These are phyloP conservation scores for Protodeltote pygarga DNA, from an alignment of 2,888 invertebrate genomes.

Conservation along the genomic window DNA sequence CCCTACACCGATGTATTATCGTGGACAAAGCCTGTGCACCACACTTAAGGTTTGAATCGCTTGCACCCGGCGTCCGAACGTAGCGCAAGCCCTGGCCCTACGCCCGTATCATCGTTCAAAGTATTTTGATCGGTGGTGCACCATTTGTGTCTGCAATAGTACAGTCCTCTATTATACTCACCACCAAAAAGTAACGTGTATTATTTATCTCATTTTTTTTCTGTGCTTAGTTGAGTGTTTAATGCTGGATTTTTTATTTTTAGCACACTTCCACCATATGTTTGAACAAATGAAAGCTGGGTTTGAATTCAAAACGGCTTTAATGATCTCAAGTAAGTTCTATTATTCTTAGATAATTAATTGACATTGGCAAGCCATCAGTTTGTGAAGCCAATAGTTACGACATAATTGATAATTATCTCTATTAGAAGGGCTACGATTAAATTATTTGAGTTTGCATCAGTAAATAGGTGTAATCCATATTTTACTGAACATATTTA, in stretches of 20 bases:
- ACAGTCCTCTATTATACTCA: too few species aligned
- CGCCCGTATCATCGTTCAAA: too few species aligned
- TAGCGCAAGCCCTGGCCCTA: too few species aligned
- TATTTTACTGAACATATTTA: background rate
- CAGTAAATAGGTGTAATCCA: background rate
- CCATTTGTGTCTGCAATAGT: too few species aligned
- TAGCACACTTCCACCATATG: constrained; percentile 97
- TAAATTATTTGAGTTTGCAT: background rate
- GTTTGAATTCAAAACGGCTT: constrained; percentile 89
- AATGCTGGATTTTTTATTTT: constrained; percentile 55
- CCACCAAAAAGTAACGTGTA: too few species aligned
- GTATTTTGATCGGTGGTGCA: too few species aligned
- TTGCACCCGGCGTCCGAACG: too few species aligned
- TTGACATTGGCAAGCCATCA: constrained; percentile 29
- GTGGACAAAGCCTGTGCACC: too few species aligned
- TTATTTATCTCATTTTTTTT: too few species aligned
- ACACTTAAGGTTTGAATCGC: too few species aligned
- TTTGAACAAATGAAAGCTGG: constrained; percentile 92
- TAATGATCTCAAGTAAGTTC: constrained; percentile 91
- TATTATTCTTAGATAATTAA: constrained; percentile 1
- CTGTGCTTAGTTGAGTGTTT: background rate
- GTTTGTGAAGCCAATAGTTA: constrained; percentile 27
- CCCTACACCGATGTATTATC: too few species aligned
- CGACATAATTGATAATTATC: constrained; percentile 4
- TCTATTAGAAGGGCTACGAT: background rate